Evolutionary conservation across 2,797 vertebrate species (phyloP).

Genomic region (Labeo calbasu): DNA sequence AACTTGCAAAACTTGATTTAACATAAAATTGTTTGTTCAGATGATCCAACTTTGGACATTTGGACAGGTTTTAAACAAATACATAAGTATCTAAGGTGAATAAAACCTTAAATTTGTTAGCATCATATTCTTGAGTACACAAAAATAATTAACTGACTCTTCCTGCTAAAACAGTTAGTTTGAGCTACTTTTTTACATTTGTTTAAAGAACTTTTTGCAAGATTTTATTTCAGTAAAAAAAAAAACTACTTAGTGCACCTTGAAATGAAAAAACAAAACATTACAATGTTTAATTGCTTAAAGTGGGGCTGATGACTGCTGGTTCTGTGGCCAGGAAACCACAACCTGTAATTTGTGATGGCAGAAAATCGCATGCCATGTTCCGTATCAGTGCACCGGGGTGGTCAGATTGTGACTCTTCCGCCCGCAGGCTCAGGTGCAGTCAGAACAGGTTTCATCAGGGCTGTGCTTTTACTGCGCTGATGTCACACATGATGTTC

Average conservation of each 20-base stretch:
- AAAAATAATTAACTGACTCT: background rate
- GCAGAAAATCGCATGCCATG: slow-evolving; percentile 13
- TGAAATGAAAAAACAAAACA: background rate
- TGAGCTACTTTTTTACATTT: background rate
- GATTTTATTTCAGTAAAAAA: background rate
- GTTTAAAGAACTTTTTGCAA: background rate
- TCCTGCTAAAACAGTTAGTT: background rate
- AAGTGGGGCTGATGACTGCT: background rate
- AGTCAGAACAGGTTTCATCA: slow-evolving; percentile 38
- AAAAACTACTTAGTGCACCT: background rate
- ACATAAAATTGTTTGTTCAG: background rate
- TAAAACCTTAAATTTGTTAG: background rate
- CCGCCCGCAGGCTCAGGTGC: slow-evolving; percentile 23
- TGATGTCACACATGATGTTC: slow-evolving; percentile 52
- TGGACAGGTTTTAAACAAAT: background rate
- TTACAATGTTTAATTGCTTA: background rate
- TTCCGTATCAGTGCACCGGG: background rate
- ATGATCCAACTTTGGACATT: background rate
- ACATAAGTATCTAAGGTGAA: background rate
- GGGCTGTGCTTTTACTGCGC: slow-evolving; percentile 50
- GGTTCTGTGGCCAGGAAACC: background rate
- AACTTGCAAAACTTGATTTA: background rate
- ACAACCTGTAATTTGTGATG: background rate
- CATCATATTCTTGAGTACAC: background rate
- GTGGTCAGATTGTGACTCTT: slow-evolving; percentile 27